Conservation (phyloP, 2,797 vertebrate genomes). For the Tapera naevia region DNA sequence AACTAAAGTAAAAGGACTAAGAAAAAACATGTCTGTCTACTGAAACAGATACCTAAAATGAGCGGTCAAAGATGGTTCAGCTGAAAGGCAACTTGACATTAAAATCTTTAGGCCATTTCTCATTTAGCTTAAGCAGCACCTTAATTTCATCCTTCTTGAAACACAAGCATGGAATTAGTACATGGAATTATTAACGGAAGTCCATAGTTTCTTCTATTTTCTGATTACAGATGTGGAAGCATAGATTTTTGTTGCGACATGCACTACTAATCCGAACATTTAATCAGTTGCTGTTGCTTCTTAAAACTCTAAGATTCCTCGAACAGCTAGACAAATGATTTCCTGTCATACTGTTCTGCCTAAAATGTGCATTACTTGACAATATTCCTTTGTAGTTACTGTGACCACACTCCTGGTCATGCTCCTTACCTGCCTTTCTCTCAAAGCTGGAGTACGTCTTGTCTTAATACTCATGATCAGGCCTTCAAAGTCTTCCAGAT, state of each 20-base stretch:
- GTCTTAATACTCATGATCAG: neutral
- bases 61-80: neutral
- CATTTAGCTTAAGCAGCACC: neutral
- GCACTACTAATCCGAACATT: neutral
- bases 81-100: neutral
- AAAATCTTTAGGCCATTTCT: neutral
- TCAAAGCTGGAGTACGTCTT: neutral
- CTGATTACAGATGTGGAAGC: neutral
- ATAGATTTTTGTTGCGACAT: neutral
- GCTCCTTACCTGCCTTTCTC: neutral
- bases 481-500: neutral
- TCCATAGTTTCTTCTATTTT: neutral
- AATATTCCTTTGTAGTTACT: neutral
- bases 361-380: neutral
- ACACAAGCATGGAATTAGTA: neutral
- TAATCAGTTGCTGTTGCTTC: neutral
- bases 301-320: neutral
- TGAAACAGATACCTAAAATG: neutral
- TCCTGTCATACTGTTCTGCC: neutral
- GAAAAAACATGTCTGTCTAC: accelerated
- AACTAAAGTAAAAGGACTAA: neutral
- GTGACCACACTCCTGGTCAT: neutral
- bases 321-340: neutral
- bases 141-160: neutral
- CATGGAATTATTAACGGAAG: neutral